A percentile compares a stretch with the other conserved stretches of the same genome.
Evolutionary conservation across 2,888 invertebrate genomes (phyloP).

Genomic region (Lymantria dispar): DNA sequence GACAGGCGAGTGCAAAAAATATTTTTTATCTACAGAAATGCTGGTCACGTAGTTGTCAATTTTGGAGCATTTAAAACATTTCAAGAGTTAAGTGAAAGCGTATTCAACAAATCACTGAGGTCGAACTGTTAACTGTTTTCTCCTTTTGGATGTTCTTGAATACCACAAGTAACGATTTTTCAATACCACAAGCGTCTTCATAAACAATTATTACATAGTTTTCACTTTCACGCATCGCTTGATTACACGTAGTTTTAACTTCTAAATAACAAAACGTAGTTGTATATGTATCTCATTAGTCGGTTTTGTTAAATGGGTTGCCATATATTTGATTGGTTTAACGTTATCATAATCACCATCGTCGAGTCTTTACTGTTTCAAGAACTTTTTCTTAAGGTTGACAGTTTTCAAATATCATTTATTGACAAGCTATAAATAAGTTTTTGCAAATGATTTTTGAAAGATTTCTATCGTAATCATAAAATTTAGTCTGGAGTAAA

Average conservation of each 20-base stretch:
- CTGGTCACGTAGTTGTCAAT: constrained; percentile 22
- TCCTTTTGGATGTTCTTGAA: constrained; percentile 35
- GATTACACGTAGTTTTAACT: neutral
- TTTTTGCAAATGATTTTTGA: no score
- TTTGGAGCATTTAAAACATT: constrained; percentile 15
- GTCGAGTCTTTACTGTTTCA: no score
- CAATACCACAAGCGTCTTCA: constrained; percentile 38
- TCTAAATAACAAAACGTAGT: neutral
- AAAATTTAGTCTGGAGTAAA: no score
- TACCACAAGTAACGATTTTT: constrained; percentile 44
- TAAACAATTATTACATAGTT: constrained; percentile 35
- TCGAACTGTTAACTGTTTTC: constrained; percentile 35
- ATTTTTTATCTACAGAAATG: neutral
- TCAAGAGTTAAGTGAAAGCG: constrained; percentile 32
- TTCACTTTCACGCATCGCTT: constrained; percentile 47
- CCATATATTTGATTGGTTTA: no score
- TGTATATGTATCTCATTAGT: neutral
- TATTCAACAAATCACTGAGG: constrained; percentile 9
- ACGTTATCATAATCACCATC: no score
- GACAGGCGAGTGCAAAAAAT: no score
- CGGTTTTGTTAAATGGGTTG: no score
- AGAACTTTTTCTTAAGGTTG: no score
- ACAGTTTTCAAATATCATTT: no score
- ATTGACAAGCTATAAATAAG: no score
- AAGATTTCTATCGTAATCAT: no score